A percentile compares a stretch with the other conserved stretches of the same genome.
Evolutionary conservation across 2,888 invertebrate genomes (phyloP).

Genomic region (Brachyopa scutellaris): DNA sequence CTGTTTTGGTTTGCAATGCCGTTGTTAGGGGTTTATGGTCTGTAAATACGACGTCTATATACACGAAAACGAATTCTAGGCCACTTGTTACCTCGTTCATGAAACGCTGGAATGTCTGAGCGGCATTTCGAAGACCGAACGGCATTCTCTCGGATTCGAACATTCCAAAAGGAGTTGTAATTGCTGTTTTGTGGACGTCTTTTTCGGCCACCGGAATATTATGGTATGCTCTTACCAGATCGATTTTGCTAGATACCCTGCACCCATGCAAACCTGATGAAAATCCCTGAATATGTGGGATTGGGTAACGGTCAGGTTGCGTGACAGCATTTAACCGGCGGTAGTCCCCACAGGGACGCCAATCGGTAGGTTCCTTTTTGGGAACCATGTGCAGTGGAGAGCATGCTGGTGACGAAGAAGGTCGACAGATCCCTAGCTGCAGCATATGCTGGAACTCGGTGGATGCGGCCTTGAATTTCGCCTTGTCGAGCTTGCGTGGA

Average conservation of each 20-base stretch:
- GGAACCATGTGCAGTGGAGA: constrained; percentile 48
- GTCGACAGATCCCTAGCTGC: no score
- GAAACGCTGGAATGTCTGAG: no score
- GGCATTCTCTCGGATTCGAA: background rate
- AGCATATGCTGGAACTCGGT: constrained; percentile 39
- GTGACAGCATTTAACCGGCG: background rate
- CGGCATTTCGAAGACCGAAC: constrained; percentile 11
- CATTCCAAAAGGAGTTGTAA: constrained; percentile 24
- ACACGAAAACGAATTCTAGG: no score
- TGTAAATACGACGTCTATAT: no score
- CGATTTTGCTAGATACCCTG: constrained; percentile 25
- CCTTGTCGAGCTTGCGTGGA: no score
- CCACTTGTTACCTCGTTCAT: constrained; percentile 24
- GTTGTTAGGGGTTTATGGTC: constrained; percentile 1
- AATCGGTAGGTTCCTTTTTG: constrained; percentile 49
- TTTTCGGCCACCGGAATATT: constrained; percentile 11
- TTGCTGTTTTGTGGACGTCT: no score
- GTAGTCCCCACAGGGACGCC: no score
- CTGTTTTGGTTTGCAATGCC: background rate
- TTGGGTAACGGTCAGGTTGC: background rate
- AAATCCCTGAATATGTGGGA: constrained; percentile 3
- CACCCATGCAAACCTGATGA: no score
- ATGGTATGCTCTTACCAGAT: constrained; percentile 28
- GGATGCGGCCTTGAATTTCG: constrained; percentile 61
- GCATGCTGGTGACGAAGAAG: constrained; percentile 25